Evolutionary conservation across 2,113 vertebrate species (phyloP).

Genomic region (Zootoca vivipara): DNA sequence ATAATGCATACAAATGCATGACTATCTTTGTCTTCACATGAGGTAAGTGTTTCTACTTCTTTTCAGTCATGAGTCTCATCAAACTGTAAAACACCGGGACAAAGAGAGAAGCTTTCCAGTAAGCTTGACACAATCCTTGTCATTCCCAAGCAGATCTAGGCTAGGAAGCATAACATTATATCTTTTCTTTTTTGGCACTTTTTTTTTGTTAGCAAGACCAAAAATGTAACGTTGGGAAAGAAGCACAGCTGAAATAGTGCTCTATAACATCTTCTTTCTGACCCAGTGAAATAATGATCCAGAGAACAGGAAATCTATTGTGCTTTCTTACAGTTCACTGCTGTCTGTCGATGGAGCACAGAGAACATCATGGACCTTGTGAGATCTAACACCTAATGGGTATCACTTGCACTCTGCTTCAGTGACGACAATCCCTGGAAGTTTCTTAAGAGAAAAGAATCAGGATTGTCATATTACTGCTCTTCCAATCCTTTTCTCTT

Average conservation of each 20-base stretch:
- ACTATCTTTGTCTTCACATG: background rate
- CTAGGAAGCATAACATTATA: background rate
- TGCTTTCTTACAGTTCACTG: background rate
- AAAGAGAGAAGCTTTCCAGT: background rate
- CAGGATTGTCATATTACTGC: background rate
- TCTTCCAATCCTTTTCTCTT: background rate
- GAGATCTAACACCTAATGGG: background rate
- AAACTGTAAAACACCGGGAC: slow-evolving; percentile 1
- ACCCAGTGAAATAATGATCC: background rate
- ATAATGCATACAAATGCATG: background rate
- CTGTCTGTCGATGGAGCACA: background rate
- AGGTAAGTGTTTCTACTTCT: background rate
- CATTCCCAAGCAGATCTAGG: background rate
- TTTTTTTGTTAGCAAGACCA: background rate
- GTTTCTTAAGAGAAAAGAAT: background rate
- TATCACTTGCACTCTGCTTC: fast-evolving
- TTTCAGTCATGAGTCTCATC: background rate
- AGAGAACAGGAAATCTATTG: slow-evolving; percentile 5
- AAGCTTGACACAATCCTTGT: background rate
- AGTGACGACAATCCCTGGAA: background rate
- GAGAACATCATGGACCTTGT: background rate
- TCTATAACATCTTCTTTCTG: background rate
- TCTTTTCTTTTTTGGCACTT: fast-evolving
- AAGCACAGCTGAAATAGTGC: background rate
- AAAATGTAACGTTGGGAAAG: background rate